Conservation (phyloP, 1,140 invertebrate species). For the honey bee (Apis mellifera) region Amel_HAv3.1 CM009931.2:22655001-22655500, state of each 20-base stretch:
- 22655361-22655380: neutral
- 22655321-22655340: neutral
- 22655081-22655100: constrained; percentile 64
- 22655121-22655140: constrained; percentile 72
- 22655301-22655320: constrained; percentile 3
- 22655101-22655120: constrained; percentile 60
- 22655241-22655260: constrained; percentile 33
- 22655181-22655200: constrained; percentile 67
- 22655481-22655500: too few species aligned
- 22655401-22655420: too few species aligned
- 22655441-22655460: too few species aligned
- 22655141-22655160: constrained; percentile 67
- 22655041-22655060: constrained; percentile 80
- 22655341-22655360: neutral
- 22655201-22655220: constrained; percentile 43
- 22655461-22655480: too few species aligned
- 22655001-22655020: constrained; percentile 67
- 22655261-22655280: constrained; percentile 43
- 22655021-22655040: constrained; percentile 78
- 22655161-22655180: constrained; percentile 70
- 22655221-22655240: constrained; percentile 26
- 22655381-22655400: too few species aligned
- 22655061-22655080: constrained; percentile 59
- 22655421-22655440: too few species aligned
- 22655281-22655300: constrained; percentile 45